Conservation (phyloP, 2,888 invertebrate species). For the Operophtera brumata region DNA sequence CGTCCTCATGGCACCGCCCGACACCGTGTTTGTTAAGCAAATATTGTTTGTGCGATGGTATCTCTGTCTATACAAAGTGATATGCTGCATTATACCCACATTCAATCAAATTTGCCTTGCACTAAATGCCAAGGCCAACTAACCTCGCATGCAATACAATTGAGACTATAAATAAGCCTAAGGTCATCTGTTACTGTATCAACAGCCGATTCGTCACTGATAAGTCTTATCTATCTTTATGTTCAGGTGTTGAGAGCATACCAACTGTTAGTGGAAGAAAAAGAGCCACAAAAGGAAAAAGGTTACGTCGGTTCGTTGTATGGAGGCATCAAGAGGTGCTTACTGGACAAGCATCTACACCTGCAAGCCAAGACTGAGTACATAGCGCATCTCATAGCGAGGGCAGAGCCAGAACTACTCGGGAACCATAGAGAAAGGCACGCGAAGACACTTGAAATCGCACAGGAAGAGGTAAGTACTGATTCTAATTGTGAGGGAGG, state of each 20-base stretch:
- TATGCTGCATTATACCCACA: too few species aligned
- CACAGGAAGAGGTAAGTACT: slow-evolving; percentile 89
- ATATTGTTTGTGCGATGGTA: too few species aligned
- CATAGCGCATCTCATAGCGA: slow-evolving; percentile 91
- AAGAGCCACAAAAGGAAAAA: slow-evolving; percentile 91
- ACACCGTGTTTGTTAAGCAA: too few species aligned
- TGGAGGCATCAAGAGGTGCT: slow-evolving; percentile 91
- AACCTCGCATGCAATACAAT: too few species aligned
- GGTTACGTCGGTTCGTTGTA: slow-evolving; percentile 94
- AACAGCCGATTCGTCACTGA: not conserved
- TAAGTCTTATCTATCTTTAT: not conserved
- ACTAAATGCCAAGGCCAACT: not conserved
- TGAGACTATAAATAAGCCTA: too few species aligned
- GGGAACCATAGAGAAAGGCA: slow-evolving; percentile 94
- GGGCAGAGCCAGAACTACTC: slow-evolving; percentile 94
- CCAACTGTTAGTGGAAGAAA: slow-evolving; percentile 91
- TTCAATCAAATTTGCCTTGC: not conserved
- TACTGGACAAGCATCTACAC: slow-evolving; percentile 93
- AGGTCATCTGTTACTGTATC: not conserved
- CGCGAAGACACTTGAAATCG: slow-evolving; percentile 97
- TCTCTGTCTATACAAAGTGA: too few species aligned
- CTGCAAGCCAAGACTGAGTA: slow-evolving; percentile 93
- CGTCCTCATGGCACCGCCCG: too few species aligned
- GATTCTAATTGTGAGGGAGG: not conserved
- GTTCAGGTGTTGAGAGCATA: slow-evolving; percentile 87